Percentiles rank a stretch among this genome's conserved stretches.
These are phyloP conservation scores for Graptemys geographica DNA, from an alignment of 2,797 vertebrate species.

Conservation along the genomic window DNA sequence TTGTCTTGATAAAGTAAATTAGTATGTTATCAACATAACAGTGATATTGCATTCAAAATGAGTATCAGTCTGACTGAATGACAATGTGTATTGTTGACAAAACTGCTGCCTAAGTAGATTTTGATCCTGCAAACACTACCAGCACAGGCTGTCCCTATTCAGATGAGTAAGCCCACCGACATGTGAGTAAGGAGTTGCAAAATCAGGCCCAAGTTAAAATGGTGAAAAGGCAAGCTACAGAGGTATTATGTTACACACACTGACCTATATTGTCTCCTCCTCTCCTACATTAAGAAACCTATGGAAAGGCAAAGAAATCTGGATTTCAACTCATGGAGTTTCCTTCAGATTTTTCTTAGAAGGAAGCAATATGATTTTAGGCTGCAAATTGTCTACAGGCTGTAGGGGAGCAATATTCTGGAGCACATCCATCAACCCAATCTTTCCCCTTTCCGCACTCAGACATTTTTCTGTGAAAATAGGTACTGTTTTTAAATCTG, in stretches of 20 bases:
- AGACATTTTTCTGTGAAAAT: neutral
- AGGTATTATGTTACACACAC: neutral
- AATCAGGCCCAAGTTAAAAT: neutral
- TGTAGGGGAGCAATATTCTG: neutral
- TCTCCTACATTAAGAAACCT: neutral
- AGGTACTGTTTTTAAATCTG: neutral
- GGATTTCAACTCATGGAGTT: conserved; percentile 32
- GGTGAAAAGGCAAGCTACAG: neutral
- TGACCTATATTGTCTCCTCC: neutral
- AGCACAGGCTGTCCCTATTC: neutral
- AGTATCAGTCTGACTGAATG: neutral
- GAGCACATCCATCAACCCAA: neutral
- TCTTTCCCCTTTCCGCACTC: neutral
- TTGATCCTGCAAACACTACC: neutral
- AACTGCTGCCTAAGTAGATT: neutral
- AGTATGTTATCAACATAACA: neutral
- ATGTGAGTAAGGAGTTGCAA: neutral
- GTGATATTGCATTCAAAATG: neutral
- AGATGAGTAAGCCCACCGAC: neutral
- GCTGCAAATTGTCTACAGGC: conserved; percentile 13
- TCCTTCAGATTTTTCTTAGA: conserved; percentile 8
- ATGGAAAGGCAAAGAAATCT: neutral
- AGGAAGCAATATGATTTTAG: conserved; percentile 26
- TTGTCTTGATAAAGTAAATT: neutral
- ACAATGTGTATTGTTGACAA: neutral